A percentile compares a stretch with the other conserved stretches of the same genome.
Evolutionary conservation across 2,797 vertebrate genomes (phyloP).

Genomic region (Alcedo quadribrachys): DNA sequence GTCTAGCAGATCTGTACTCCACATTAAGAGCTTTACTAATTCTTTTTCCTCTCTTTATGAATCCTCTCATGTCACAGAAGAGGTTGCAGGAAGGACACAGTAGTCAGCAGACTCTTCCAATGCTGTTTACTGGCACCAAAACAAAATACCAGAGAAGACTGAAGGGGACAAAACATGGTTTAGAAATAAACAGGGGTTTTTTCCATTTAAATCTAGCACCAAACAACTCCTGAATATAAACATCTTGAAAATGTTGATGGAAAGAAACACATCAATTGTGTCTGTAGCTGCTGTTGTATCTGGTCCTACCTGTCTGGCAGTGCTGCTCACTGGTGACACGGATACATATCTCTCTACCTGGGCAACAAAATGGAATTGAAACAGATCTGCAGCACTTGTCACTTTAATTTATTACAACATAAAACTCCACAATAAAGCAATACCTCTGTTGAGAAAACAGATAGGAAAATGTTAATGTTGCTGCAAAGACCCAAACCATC

Average conservation of each 20-base stretch:
- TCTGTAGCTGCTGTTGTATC: not conserved
- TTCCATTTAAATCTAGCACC: not conserved
- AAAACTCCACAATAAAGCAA: not conserved
- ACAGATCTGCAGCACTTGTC: not conserved
- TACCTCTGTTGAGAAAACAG: constrained; percentile 7
- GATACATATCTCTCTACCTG: not conserved
- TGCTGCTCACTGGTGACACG: not conserved
- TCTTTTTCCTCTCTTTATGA: not conserved
- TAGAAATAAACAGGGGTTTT: not conserved
- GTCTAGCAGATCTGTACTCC: not conserved
- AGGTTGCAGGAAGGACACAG: not conserved
- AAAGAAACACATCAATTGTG: not conserved
- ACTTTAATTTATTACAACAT: constrained; percentile 8
- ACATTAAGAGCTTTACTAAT: not conserved
- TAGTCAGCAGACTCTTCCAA: not conserved
- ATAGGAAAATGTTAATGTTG: not conserved
- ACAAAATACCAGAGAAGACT: not conserved
- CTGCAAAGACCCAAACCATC: not conserved
- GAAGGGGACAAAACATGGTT: not conserved
- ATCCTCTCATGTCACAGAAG: not conserved
- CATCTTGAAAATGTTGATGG: not conserved
- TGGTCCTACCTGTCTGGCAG: not conserved
- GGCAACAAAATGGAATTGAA: not conserved
- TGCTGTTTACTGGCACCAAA: not conserved
- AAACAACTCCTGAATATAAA: not conserved